These are phyloP conservation scores for Daphoenositta chrysoptera DNA, from an alignment of 2,113 vertebrate genomes.

Conservation along the genomic window DNA sequence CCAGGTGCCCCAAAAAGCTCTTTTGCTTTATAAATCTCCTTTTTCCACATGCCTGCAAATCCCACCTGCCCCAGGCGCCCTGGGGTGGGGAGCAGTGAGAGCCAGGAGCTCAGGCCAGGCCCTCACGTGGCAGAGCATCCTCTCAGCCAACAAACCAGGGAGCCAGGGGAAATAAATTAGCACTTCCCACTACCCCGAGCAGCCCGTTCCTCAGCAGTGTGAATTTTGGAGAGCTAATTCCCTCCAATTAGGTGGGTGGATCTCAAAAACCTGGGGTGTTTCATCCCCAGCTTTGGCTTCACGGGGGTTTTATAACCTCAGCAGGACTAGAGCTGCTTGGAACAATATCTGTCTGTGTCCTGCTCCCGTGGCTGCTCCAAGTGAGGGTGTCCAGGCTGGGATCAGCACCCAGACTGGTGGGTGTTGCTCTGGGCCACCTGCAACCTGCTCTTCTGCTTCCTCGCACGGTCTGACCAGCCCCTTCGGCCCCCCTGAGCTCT, in stretches of 20 bases:
- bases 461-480: neutral
- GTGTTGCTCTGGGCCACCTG: neutral
- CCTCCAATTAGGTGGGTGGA: neutral
- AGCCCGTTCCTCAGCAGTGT: neutral
- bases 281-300: neutral
- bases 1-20: rapidly evolving
- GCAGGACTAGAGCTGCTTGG: neutral
- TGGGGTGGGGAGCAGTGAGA: neutral
- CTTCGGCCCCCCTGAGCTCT: neutral
- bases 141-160: neutral
- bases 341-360: rapidly evolving
- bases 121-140: neutral
- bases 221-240: neutral
- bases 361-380: neutral
- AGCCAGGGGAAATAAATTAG: neutral
- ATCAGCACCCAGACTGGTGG: neutral
- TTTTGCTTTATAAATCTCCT: neutral
- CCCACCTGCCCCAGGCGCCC: neutral
- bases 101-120: neutral
- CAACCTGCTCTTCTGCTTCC: neutral
- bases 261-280: neutral
- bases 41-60: rapidly evolving
- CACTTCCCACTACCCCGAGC: neutral
- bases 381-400: rapidly evolving
- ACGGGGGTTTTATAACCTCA: neutral